Evolutionary conservation across 2,888 invertebrate genomes (phyloP).

Genomic region (Tenodera sinensis): DNA sequence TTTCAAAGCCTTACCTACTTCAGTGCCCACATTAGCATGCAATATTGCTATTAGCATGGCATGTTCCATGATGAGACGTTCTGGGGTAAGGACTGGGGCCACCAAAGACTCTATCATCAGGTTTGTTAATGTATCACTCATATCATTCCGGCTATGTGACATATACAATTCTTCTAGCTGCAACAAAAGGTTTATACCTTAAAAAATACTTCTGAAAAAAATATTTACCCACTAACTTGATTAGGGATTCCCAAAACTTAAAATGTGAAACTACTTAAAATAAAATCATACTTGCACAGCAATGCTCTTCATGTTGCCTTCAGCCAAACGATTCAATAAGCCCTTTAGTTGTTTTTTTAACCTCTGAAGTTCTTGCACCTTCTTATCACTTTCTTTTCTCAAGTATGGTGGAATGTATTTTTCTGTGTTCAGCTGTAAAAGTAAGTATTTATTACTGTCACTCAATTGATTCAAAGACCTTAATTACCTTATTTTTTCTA

Average conservation of each 20-base stretch:
- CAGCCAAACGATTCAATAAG: slow-evolving; percentile 79
- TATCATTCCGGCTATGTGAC: slow-evolving; percentile 74
- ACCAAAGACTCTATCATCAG: slow-evolving; percentile 70
- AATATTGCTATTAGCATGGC: slow-evolving; percentile 76
- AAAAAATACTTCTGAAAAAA: too few species aligned
- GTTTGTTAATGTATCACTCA: slow-evolving; percentile 69
- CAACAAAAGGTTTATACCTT: slow-evolving; percentile 14
- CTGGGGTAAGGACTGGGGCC: slow-evolving; percentile 59
- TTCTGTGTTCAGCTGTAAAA: slow-evolving; percentile 44
- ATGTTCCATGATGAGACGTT: slow-evolving; percentile 78
- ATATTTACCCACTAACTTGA: too few species aligned
- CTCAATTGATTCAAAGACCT: too few species aligned
- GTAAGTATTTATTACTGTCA: too few species aligned
- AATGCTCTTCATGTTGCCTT: slow-evolving; percentile 83
- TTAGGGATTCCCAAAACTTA: not conserved
- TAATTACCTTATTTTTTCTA: too few species aligned
- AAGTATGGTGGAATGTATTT: slow-evolving; percentile 84
- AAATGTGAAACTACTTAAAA: not conserved
- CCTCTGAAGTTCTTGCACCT: slow-evolving; percentile 57
- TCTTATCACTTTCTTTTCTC: slow-evolving; percentile 50
- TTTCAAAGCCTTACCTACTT: slow-evolving; percentile 65
- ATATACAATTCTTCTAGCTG: slow-evolving; percentile 79
- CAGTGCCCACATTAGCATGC: slow-evolving; percentile 86
- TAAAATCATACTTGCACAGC: slow-evolving; percentile 48
- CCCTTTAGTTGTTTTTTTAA: slow-evolving; percentile 84